Evolutionary conservation across 2,797 vertebrate species (phyloP).

Genomic region (Bovichtus variegatus): DNA sequence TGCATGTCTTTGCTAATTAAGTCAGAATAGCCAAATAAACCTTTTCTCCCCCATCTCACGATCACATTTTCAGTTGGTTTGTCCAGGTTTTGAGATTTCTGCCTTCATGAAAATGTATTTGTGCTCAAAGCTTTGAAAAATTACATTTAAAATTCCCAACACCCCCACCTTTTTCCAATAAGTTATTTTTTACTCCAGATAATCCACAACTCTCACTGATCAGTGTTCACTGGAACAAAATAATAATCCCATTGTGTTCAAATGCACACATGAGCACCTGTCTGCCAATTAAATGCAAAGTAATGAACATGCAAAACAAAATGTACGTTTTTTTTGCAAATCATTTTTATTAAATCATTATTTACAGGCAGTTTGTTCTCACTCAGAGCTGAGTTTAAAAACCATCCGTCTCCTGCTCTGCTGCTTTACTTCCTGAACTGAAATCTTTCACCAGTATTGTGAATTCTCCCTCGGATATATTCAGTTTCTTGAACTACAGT

Average conservation of each 20-base stretch:
- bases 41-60: neutral
- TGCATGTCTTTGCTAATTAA: neutral
- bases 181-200: neutral
- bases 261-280: neutral
- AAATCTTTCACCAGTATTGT: conserved; percentile 48
- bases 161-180: neutral
- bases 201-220: neutral
- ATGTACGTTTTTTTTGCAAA: conserved; percentile 66
- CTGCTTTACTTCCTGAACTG: conserved; percentile 51
- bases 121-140: neutral
- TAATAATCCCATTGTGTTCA: neutral
- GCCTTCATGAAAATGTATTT: fast-evolving
- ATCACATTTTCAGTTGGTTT: neutral
- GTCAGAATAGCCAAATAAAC: neutral
- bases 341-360: conserved; percentile 84
- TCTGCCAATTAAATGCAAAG: neutral
- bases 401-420: conserved; percentile 42
- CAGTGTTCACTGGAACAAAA: neutral
- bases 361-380: conserved; percentile 86
- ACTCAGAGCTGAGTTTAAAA: conserved; percentile 56
- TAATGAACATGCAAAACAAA: neutral
- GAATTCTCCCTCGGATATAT: conserved; percentile 35
- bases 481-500: conserved; percentile 59
- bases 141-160: no score
- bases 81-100: neutral